Evolutionary conservation across 2,113 vertebrate genomes (phyloP), one percentile per base, ranked within the genome.

Genomic region (Andinoacara biseriatus): DNA sequence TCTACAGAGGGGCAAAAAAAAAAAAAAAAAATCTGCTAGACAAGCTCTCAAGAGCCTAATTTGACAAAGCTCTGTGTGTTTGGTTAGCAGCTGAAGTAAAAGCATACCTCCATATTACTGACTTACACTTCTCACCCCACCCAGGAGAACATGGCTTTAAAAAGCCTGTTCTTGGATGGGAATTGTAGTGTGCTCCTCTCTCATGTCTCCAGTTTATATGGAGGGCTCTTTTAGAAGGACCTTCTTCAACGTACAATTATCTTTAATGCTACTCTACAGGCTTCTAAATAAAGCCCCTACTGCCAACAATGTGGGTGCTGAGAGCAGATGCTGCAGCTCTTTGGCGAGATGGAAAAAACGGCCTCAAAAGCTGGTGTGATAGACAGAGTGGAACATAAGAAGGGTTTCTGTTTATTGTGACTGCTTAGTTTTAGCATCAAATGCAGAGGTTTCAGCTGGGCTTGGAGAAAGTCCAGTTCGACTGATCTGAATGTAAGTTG

Each of bases 161-260:
- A 93, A 94, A 92, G 86, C 65, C 74, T 3, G 5, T 81, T 85
- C 84, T 92, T 85, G 90, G 92, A 87, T 61, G 81, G 86, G 83
- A 87, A 80, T 43, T 67, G 76, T 35, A 89, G 61, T 85, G 85
- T 81, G 81, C 84, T 87, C 83, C 76, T 89, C 72, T 91, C 89
- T 87, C 84, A 84, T 84, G 89, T 90, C 85, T 90, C 84, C 84
- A 87, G 89, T 94, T 94, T 94, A 93, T 94, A 92, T 88, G 88
- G 90, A 94, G 87, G 87, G 84, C 89, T 94, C 90, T 92, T 94
- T 90, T 89, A 91, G 94, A 94, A 93, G 89, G 93, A 91, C 91
- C 90, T 93, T 94, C 92, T 91, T 94, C 85, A 94, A 94, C 92
- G 60, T 95, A 92, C 93, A 96, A 96, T 96, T 96, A 96, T 96